Conservation (phyloP, 2,113 vertebrate genomes). For the Festucalex cinctus region DNA sequence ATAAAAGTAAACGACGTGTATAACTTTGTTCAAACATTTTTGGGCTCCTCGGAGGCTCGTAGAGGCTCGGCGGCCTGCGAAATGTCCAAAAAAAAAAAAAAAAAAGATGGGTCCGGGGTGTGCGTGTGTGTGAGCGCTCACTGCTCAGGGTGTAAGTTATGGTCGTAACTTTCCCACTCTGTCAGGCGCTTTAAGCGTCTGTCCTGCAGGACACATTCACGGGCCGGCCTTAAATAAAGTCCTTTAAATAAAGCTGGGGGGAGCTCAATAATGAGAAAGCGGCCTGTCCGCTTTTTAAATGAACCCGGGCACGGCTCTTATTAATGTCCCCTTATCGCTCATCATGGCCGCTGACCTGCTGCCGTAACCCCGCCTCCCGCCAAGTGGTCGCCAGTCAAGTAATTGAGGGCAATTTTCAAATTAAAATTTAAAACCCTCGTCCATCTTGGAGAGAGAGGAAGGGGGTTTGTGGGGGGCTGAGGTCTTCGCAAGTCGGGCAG, state of each 20-base stretch:
- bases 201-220: slow-evolving; percentile 76
- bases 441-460: slow-evolving; percentile 60
- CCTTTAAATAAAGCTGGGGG: slow-evolving; percentile 75
- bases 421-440: slow-evolving; percentile 75
- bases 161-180: slow-evolving; percentile 71
- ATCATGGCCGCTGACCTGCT: slow-evolving; percentile 70
- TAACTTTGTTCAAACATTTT: slow-evolving; percentile 62
- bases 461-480: slow-evolving; percentile 49
- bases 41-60: slow-evolving; percentile 55
- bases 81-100: slow-evolving; percentile 47
- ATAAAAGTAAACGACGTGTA: slow-evolving; percentile 65
- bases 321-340: slow-evolving; percentile 77
- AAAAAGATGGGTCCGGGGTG: slow-evolving; percentile 61
- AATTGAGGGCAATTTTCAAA: slow-evolving; percentile 78
- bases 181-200: slow-evolving; percentile 72
- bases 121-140: slow-evolving; percentile 11
- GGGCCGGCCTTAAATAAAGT: slow-evolving; percentile 76
- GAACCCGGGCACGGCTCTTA: slow-evolving; percentile 68
- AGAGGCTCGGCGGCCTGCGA: slow-evolving; percentile 26
- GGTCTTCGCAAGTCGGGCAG: slow-evolving; percentile 60
- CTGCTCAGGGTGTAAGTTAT: slow-evolving; percentile 72
- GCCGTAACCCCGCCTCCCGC: slow-evolving; percentile 62
- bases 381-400: slow-evolving; percentile 72
- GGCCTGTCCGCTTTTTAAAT: slow-evolving; percentile 73
- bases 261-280: slow-evolving; percentile 76